Percentiles rank a stretch among this genome's conserved stretches.
phyloP scores from a whole-genome alignment of 2,797 vertebrate genomes.

The Acipenser ruthenus region DNA sequence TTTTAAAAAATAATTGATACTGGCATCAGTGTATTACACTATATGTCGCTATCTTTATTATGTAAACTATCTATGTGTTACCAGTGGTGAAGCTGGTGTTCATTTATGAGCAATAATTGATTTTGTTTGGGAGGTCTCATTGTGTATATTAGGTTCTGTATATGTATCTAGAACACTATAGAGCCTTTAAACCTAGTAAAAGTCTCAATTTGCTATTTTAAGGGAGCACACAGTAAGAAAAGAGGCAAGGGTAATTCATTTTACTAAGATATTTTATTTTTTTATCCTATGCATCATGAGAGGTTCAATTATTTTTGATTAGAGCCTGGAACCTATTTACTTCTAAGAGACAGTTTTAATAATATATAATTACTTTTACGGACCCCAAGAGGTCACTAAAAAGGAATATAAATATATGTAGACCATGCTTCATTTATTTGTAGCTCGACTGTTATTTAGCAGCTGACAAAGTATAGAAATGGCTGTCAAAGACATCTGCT shows the following conservation, averaged over 20 bases:
- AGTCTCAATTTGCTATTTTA: background rate
- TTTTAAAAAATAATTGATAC: too few species aligned
- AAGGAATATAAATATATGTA: background rate
- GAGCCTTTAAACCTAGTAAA: too few species aligned
- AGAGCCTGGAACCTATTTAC: conserved; percentile 5
- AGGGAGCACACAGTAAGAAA: background rate
- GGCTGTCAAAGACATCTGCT: background rate
- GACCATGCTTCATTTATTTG: conserved; percentile 1
- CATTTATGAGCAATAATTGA: too few species aligned
- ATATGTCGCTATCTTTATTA: too few species aligned
- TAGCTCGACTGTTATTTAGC: background rate
- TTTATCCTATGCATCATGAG: background rate
- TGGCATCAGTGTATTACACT: too few species aligned
- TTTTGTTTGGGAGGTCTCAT: too few species aligned
- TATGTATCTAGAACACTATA: too few species aligned
- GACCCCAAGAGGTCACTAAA: conserved; percentile 6
- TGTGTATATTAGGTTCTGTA: too few species aligned
- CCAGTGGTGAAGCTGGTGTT: too few species aligned
- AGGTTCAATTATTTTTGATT: conserved; percentile 7
- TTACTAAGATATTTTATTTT: background rate
- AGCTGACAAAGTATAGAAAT: conserved; percentile 2
- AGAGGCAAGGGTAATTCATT: background rate
- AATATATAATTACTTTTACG: background rate
- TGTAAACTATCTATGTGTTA: too few species aligned
- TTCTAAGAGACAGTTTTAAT: conserved; percentile 5